Evolutionary conservation across 1,140 invertebrate genomes (phyloP).

Genomic region (Zaprionus camerounensis): DNA sequence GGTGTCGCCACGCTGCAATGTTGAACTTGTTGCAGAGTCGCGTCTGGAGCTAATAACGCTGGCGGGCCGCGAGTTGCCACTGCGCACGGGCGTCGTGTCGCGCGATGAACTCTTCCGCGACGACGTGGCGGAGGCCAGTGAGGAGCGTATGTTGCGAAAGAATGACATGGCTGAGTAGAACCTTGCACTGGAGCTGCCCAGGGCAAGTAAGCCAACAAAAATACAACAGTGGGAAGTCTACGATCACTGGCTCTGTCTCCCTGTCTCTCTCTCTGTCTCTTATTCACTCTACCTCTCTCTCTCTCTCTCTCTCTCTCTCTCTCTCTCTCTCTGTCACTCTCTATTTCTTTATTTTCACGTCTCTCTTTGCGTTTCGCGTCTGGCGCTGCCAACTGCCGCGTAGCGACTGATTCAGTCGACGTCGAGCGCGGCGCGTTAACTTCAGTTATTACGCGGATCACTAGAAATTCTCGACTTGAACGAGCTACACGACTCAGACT

Average conservation of each 20-base stretch:
- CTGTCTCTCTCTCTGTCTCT: background rate
- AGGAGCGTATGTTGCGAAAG: constrained; percentile 79
- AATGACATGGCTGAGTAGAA: constrained; percentile 67
- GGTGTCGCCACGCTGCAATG: constrained; percentile 74
- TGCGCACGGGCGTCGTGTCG: constrained; percentile 75
- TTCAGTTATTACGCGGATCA: constrained; percentile 75
- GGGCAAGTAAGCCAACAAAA: too few species aligned
- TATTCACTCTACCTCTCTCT: background rate
- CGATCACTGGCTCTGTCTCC: too few species aligned
- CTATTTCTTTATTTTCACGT: background rate
- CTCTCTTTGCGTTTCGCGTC: constrained; percentile 17
- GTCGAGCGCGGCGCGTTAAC: constrained; percentile 43
- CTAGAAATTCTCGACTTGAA: constrained; percentile 61
- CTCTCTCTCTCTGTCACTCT: background rate
- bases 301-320: background rate
- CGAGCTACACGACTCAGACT: background rate
- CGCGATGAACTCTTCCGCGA: constrained; percentile 77
- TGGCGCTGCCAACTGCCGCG: constrained; percentile 63
- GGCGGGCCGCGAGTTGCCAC: constrained; percentile 58
- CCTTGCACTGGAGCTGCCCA: background rate
- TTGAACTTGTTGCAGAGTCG: constrained; percentile 68
- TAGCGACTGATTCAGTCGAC: constrained; percentile 58
- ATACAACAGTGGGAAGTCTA: constrained; percentile 4
- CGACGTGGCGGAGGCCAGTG: constrained; percentile 55
- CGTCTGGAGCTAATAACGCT: constrained; percentile 70